Base-by-base conservation (phyloP, 2,113 vertebrate species). In the Prunella himalayana region DNA sequence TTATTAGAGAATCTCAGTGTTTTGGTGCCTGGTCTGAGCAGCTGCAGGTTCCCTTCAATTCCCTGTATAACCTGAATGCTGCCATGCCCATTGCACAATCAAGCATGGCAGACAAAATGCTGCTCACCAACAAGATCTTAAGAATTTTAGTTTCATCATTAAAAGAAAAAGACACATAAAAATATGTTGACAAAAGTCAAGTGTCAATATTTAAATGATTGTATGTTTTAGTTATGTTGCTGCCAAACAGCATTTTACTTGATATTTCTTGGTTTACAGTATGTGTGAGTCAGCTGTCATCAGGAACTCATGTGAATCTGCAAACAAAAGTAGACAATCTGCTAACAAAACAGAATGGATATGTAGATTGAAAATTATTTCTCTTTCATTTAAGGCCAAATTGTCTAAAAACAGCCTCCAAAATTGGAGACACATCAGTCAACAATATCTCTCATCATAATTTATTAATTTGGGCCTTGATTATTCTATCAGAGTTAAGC, bases 261-360 rank as follows among this genome's bases (percentile, higher is more conserved):
- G 73, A 83, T 93, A 87, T 90, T 91, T 91, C 76, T 97, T 94
- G 63, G 49, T 95, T 91, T 91, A 95, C 16, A 81, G 56, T 77
- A 76, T 42, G 80, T 92, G 83, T 86, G 85, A 96, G 83, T 95
- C 90, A 97, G 94, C 85, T 94, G 91, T 88, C 95, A 84, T 93
- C 95, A 83, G 75, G 76, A 94, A 79, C 53, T 82, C 82, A 91
- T 72, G 75, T 12, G 20, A 91, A 63, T 93, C 81, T 77, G 71
- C 81, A 96, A 97, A 97, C 80, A 94, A 72, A 97, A 90, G 61
- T 49, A 71, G 75, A 91, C 94, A 94, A 75, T 86, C 90, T 96
- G 92, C 39, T 81, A 96, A 88, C 71, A 88, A 93, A 94, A 87
- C 37, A 59, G 51, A 82, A 94, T 1, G 21, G 70, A 68, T 91